A percentile compares a stretch with the other conserved stretches of the same genome.
phyloP scores from a whole-genome alignment of 2,797 vertebrate species.

The Typhlichthys eigenmanni region DNA sequence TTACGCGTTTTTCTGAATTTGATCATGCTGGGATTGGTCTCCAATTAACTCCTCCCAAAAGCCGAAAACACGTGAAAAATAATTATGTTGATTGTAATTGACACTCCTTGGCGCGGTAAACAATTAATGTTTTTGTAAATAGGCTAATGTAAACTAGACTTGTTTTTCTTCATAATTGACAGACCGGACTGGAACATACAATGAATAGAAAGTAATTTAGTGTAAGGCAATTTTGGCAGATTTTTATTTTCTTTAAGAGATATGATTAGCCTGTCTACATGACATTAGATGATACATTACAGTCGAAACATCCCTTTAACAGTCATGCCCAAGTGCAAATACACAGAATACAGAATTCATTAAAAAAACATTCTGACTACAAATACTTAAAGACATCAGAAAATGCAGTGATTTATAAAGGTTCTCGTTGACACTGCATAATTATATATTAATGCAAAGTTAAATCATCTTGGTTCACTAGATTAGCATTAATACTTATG shows the following conservation, averaged over 20 bases:
- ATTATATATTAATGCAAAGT: not conserved
- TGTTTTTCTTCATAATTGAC: no score
- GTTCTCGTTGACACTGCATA: not conserved
- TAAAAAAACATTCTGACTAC: not conserved
- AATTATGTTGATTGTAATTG: no score
- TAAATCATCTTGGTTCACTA: conserved; percentile 6
- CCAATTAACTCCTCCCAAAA: conserved; percentile 55
- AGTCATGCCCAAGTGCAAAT: conserved; percentile 63
- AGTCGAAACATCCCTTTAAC: conserved; percentile 49
- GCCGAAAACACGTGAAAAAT: no score
- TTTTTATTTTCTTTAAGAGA: not conserved
- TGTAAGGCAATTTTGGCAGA: no score
- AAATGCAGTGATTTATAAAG: not conserved
- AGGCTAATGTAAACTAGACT: no score
- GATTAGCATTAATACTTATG: conserved; percentile 19
- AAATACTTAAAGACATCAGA: not conserved
- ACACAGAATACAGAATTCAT: conserved; percentile 27
- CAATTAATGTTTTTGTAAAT: no score
- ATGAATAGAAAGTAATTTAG: no score
- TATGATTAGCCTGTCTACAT: not conserved
- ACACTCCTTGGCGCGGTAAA: no score
- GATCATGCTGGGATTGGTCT: not conserved
- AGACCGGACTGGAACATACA: no score
- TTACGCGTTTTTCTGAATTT: conserved; percentile 49
- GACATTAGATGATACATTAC: conserved; percentile 15